Evolutionary conservation across 1,140 invertebrate species (phyloP).

Genomic region (Antheraea pernyi): DNA sequence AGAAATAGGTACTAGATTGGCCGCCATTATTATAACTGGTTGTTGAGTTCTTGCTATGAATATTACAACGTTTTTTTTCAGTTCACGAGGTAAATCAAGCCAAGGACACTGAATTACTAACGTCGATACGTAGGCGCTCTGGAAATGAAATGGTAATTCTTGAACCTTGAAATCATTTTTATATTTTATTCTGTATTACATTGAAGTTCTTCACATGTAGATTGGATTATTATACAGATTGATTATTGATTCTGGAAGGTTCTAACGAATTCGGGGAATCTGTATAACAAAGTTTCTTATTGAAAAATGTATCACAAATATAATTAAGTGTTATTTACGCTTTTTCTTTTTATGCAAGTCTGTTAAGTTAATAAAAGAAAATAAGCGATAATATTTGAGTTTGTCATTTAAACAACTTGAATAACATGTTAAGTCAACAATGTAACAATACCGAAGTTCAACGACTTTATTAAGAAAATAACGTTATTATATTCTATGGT

Average conservation of each 20-base stretch:
- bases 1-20: constrained; percentile 36
- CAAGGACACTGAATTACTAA: constrained; percentile 36
- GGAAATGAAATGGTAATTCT: constrained; percentile 16
- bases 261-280: not conserved
- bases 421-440: not conserved
- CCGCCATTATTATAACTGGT: constrained; percentile 37
- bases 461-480: not conserved
- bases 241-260: too few species aligned
- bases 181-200: not conserved
- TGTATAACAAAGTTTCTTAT: not conserved
- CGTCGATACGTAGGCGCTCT: constrained; percentile 35
- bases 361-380: not conserved
- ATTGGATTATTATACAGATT: not conserved
- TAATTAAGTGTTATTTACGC: not conserved
- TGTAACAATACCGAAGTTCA: not conserved
- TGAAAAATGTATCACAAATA: not conserved
- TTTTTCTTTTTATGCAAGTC: not conserved
- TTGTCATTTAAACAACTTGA: not conserved
- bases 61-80: constrained; percentile 36
- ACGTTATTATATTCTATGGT: too few species aligned
- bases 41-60: constrained; percentile 40
- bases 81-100: constrained; percentile 28
- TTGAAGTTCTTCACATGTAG: not conserved
- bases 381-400: constrained; percentile 6
- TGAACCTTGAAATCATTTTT: not conserved